Base-by-base conservation (phyloP, 2,113 vertebrate species). In the Mirounga angustirostris region DNA sequence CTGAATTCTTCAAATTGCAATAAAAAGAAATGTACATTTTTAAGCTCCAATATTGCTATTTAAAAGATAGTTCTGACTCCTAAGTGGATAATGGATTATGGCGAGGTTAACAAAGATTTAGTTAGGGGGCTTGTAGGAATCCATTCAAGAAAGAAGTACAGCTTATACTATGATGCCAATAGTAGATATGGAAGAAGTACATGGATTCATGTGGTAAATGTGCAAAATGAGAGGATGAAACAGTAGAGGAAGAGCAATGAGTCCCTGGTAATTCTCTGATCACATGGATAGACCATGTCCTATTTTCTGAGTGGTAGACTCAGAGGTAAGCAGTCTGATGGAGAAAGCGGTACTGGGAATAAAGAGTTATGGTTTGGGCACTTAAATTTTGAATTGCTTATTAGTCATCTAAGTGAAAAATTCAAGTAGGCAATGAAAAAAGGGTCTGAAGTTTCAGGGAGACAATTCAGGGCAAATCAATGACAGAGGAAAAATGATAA, bases 21-120 rank as follows among this genome's bases (percentile, higher is more conserved):
- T 88, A 33, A 90, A 92, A 90, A 92, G 9, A 7, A 65, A 52
- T 69, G 9, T 2, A 76, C 50, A 74, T 33, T 96, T 86, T 95
- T 50, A 96, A 78, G 21, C 40, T 24, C 9, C 2, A 26, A 52
- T 56, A 78, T 52, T 86, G 28, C 59, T 78, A 61, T 67, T 54
- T 43, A 95, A 94, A 91, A 22, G n/a, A 56, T 81, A 7, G 40
- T 14, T 76, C 5, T 91, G 59, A 4, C 6, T 85, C 30, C 10
- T 54, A 69, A 50, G 15, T 74, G 69, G 18, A 28, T 40, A 76
- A 94, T 59, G 40, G 36, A 80, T n/a, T 80, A 84, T 22, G 90
- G 7, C 73, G 1, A 88, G 9, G 6, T 40, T 46, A 40, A 54
- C n/a, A 14, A 73, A 92, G 11, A 33, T 7, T 67, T 3, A 46